Conservation (phyloP, 2,888 invertebrate genomes). For the Linnaemya vulpina region DNA sequence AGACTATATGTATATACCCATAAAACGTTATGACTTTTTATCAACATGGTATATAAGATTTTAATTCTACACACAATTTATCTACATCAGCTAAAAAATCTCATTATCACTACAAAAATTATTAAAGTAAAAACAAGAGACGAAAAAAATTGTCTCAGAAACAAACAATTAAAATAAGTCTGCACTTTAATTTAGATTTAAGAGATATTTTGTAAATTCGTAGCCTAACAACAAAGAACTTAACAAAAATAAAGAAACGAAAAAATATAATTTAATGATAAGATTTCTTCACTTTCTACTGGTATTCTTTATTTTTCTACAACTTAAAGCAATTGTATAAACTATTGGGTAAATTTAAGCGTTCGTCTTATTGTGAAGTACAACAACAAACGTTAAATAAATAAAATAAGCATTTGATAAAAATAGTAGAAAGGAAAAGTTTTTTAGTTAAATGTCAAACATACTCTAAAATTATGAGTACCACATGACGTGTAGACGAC, state of each 20-base stretch:
- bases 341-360: conserved; percentile 35
- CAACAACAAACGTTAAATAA: conserved; percentile 18
- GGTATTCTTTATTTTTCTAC: neutral
- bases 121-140: neutral
- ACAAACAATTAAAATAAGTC: neutral
- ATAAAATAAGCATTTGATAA: conserved; percentile 22
- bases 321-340: conserved; percentile 50
- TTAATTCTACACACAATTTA: conserved; percentile 63
- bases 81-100: conserved; percentile 50
- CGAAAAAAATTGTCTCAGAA: neutral
- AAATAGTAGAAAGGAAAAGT: conserved; percentile 4
- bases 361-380: conserved; percentile 11
- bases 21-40: too few relatives aligned
- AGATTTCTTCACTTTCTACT: conserved; percentile 26
- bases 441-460: neutral
- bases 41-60: conserved; percentile 31
- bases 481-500: too few relatives aligned
- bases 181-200: neutral
- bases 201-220: neutral
- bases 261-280: conserved; percentile 43
- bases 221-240: conserved; percentile 18
- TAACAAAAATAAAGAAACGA: conserved; percentile 15
- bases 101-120: conserved; percentile 27
- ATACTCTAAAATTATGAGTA: neutral
- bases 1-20: too few relatives aligned